Evolutionary conservation across 2,888 invertebrate species (phyloP).

Genomic region (Geophilus truncorum): DNA sequence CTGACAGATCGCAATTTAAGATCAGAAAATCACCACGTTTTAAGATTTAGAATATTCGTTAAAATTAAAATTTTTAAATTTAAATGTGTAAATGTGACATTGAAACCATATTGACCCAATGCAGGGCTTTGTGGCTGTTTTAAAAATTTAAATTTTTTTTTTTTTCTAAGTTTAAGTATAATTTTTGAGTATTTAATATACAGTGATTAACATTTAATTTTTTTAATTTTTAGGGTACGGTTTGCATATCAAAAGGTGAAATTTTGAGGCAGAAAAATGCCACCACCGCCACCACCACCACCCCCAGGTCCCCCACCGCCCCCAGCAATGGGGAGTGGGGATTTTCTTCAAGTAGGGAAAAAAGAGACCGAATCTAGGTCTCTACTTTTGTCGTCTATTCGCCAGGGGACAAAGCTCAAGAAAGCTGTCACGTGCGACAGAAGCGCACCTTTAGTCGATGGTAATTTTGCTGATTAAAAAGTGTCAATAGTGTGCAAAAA

Average conservation of each 20-base stretch:
- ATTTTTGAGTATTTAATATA: no score
- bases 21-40: no score
- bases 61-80: no score
- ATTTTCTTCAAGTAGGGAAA: conserved; percentile 23
- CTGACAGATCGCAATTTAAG: not conserved
- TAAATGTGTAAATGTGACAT: not conserved
- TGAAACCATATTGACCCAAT: no score
- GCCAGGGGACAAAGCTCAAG: conserved; percentile 73
- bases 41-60: no score
- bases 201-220: no score
- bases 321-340: conserved; percentile 36
- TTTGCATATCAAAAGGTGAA: not conserved
- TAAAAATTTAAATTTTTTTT: not conserved
- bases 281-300: conserved; percentile 38
- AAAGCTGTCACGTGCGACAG: conserved; percentile 85
- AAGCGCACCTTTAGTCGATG: conserved; percentile 72
- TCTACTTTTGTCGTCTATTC: conserved; percentile 72
- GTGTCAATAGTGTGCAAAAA: no score
- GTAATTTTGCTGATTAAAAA: conserved; percentile 53
- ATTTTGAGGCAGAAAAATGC: conserved; percentile 30
- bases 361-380: conserved; percentile 57
- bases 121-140: no score
- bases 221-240: not conserved
- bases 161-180: not conserved
- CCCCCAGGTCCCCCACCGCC: conserved; percentile 40